Base-by-base conservation (phyloP, 2,888 invertebrate genomes). In the Cactoblastis cactorum region DNA sequence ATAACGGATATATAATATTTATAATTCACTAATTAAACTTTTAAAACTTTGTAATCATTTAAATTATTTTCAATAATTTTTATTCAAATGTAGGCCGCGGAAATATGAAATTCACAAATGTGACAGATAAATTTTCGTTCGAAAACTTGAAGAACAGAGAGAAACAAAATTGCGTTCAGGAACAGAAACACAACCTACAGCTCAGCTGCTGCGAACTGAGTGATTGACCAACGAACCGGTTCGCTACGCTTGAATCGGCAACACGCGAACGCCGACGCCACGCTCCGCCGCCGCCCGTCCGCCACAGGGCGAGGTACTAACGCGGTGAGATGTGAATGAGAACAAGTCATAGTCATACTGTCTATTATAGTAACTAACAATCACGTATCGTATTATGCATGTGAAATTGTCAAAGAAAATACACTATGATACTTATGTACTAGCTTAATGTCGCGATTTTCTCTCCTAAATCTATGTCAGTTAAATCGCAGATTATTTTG, bases 141-240 rank as follows among this genome's bases (percentile, higher is more conserved):
- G 66, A 65, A 63, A 43, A 43, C 43, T 17, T 15, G 17, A 38
- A 11, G 3, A 11, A 14, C 15, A 71, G 60, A 57, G 60, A 62
- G 60, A 56, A 61, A 62, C 59, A 46, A 52, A 45, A 50, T 56
- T 69, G 52, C 77, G 81, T 82, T 82, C 77, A 57, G 67, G 78
- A 81, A 79, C 77, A 74, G 76, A 71, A 68, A 70, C 69, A 68
- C 59, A 56, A 69, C 61, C 72, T 62, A 57, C 64, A 75, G 77
- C 28, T 28, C 79, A 73, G 74, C 77, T 74, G 80, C 77, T 69
- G 69, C 68, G 71, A 77, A 86, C 83, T 82, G 74, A 80, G 62
- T 47, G 51, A 55, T 15, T 45, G 51, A 53, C 35, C 49, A 53
- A 64, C 57, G 59, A 67, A 65, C 63, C 65, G 58, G 62, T 64